Base-by-base conservation (phyloP, 2,113 vertebrate genomes). In the Microtus ochrogaster region DNA sequence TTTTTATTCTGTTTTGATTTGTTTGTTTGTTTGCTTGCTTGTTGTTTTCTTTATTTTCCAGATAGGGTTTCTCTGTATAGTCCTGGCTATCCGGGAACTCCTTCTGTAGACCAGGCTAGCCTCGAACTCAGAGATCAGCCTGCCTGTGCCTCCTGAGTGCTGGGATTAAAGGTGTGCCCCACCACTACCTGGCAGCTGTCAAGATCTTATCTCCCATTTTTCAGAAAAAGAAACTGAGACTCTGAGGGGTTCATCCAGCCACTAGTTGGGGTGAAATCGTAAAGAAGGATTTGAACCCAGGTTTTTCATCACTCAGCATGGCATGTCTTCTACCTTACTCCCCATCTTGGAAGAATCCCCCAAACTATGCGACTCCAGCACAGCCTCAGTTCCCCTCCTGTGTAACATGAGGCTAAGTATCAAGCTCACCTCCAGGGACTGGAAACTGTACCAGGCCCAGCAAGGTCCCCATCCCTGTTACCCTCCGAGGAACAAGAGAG, bases 181-280 rank as follows among this genome's bases (percentile, higher is more conserved):
- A 24, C 19, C 33, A 13, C 47, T 1, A 1, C 78, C 30, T 3
- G 36, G 52, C 33, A 39, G 70, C 36, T 0, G 12, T 72, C 17
- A 0, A n/a, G 76, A 14, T 86, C 30, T 87, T 26, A 24, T 24
- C 73, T 33, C 39, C 74, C 28, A 30, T 44, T 47, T n/a, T 28
- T 26, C 65, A n/a, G 21, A 55, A 2, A 19, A 81, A 72, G 92
- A 97, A 97, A 98, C 82, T 65, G 88, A 97, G 96, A 24, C 28
- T 36, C 68, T 28, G 61, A 83, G 21, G 61, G 2, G 39, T 26
- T 13, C 63, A 55, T 10, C n/a, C 11, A 24, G 65, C 39, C n/a
- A 52, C 26, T 58, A 12, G 0, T 55, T 0, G 3, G 41, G 4
- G 49, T 19, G 16, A 2, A 22, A 55, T 58, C 47, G 30, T 7